Evolutionary conservation across 2,113 vertebrate species (phyloP), one percentile per base, ranked within the genome.

Genomic region (Bos indicus): DNA sequence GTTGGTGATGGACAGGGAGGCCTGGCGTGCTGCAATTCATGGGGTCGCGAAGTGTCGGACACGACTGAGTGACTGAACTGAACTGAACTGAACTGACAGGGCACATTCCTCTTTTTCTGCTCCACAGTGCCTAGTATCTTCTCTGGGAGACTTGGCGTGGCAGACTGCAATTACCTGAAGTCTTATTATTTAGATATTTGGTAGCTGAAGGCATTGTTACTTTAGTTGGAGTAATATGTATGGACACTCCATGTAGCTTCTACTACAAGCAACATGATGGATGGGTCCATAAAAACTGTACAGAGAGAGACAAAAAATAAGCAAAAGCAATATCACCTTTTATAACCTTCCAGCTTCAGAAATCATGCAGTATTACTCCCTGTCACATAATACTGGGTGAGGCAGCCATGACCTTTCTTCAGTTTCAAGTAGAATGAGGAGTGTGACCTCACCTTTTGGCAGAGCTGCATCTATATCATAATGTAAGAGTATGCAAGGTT

Each of bases 241-340:
- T 23, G 14, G 1, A 60, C 0, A 80, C 3, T 43, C 26, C 25
- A 21, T 9, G 0, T 12, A n/a, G 6, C 5, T n/a, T 52, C 60
- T 64, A 5, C 6, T 89, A 86, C 12, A 17, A 54, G 0, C 3
- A 56, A 17, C 11, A 54, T 64, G 16, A 62, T 80, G 26, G 0
- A 28, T 91, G 11, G 0, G 1, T 54, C 4, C 46, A 23, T 6
- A 48, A 11, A 3, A 80, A 56, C 8, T 43, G 6, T 54, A 16
- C 14, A 36, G 6, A 57, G 12, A 54, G 19, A 36, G 19, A 54
- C 6, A 26, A 26, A 71, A 80, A 48, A 43, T 1, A 48, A 6
- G 7, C 6, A 78, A 5, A 87, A 88, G 4, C 6, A 33, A 23
- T 71, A 52, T 59, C 90, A 28, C 0, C 1, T 77, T 90, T 84